Evolutionary conservation across 2,888 invertebrate species (phyloP).

Genomic region (Lampropteryx suffumata): DNA sequence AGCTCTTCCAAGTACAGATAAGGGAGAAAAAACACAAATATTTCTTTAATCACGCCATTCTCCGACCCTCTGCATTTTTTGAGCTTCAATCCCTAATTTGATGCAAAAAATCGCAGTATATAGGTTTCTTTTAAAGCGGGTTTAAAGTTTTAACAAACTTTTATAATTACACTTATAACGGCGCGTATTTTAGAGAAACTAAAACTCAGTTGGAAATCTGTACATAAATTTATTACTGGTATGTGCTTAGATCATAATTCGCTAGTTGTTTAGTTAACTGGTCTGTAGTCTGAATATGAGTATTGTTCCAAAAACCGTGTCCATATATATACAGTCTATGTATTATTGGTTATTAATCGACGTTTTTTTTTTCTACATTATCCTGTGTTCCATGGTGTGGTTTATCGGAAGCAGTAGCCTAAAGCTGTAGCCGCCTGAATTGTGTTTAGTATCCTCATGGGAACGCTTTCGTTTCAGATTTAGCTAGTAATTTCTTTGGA

Average conservation of each 20-base stretch:
- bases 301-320: too few relatives aligned
- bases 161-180: neutral
- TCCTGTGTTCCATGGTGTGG: neutral
- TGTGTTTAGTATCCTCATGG: slow-evolving; percentile 13
- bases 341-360: too few relatives aligned
- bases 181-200: too few relatives aligned
- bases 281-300: too few relatives aligned
- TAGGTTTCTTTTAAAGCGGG: slow-evolving; percentile 14
- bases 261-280: too few relatives aligned
- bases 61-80: slow-evolving; percentile 33
- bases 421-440: slow-evolving; percentile 3
- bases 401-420: neutral
- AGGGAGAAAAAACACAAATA: slow-evolving; percentile 41
- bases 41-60: slow-evolving; percentile 44
- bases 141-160: slow-evolving; percentile 3
- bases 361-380: too few relatives aligned
- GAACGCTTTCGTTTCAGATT: slow-evolving; percentile 11
- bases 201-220: too few relatives aligned
- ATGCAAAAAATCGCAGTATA: slow-evolving; percentile 30
- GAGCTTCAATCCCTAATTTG: slow-evolving; percentile 42
- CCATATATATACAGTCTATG: too few relatives aligned
- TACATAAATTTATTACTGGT: too few relatives aligned
- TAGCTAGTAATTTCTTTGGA: slow-evolving; percentile 2
- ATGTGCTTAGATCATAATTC: too few relatives aligned
- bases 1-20: slow-evolving; percentile 29